These are phyloP conservation scores for Megalonaias nervosa DNA, from an alignment of 1,140 invertebrate species.

Conservation along the genomic window DNA sequence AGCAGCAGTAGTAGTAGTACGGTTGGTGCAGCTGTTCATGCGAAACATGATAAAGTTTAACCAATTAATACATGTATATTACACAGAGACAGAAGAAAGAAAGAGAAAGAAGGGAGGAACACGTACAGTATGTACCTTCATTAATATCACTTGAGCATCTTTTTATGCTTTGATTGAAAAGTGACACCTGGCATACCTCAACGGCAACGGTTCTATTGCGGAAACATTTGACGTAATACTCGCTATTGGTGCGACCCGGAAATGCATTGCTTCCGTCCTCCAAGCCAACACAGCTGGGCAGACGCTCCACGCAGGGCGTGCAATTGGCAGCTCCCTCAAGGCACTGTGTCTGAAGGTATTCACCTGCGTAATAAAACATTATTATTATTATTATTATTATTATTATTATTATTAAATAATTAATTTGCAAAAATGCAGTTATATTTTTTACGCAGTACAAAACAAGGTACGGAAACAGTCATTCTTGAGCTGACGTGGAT, in stretches of 20 bases:
- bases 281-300: slow-evolving; percentile 51
- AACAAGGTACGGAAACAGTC: too few relatives aligned
- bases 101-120: too few relatives aligned
- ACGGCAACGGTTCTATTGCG: slow-evolving; percentile 54
- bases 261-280: slow-evolving; percentile 47
- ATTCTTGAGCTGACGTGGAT: too few relatives aligned
- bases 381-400: background rate
- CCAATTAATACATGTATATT: too few relatives aligned
- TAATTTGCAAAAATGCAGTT: too few relatives aligned
- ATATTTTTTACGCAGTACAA: too few relatives aligned
- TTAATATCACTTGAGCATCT: slow-evolving; percentile 45
- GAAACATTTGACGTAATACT: slow-evolving; percentile 56
- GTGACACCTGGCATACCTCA: slow-evolving; percentile 49
- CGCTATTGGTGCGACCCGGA: slow-evolving; percentile 43
- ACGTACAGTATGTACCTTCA: slow-evolving; percentile 30
- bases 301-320: slow-evolving; percentile 47
- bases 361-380: slow-evolving; percentile 39
- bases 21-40: too few relatives aligned
- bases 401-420: too few relatives aligned
- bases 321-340: slow-evolving; percentile 42
- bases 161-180: slow-evolving; percentile 43
- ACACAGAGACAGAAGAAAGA: too few relatives aligned
- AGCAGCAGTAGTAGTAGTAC: too few relatives aligned
- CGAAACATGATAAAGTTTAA: too few relatives aligned
- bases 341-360: slow-evolving; percentile 59